Evolutionary conservation across 2,113 vertebrate genomes (phyloP).

Genomic region (Callipepla californica): DNA sequence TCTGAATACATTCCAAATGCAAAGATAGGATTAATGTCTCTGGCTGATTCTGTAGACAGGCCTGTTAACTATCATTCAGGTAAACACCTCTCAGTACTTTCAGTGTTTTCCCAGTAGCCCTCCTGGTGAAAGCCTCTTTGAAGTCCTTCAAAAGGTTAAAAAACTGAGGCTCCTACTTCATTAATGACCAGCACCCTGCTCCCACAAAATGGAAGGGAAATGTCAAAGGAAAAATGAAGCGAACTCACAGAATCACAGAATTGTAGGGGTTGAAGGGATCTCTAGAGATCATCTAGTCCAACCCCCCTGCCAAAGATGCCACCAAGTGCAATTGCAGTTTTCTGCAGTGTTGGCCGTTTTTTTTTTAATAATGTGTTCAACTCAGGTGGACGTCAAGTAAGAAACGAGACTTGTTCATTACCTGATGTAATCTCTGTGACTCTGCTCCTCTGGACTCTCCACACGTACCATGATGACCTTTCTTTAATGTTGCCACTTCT

Average conservation of each 20-base stretch:
- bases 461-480: fast-evolving
- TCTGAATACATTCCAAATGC: background rate
- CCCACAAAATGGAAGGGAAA: background rate
- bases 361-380: background rate
- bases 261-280: too few relatives aligned
- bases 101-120: background rate
- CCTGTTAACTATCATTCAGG: background rate
- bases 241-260: background rate
- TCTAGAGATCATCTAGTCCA: too few relatives aligned
- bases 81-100: background rate
- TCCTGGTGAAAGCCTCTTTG: background rate
- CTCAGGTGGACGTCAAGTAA: background rate
- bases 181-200: background rate
- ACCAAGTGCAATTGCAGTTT: background rate
- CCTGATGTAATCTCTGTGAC: background rate
- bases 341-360: background rate
- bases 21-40: background rate
- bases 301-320: background rate
- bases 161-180: background rate
- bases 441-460: background rate
- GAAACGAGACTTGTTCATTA: background rate
- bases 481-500: background rate
- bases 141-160: background rate
- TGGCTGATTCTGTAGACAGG: background rate
- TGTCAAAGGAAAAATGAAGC: background rate